Evolutionary conservation across 2,888 invertebrate genomes (phyloP).

Genomic region (Cheiracanthium punctorium): DNA sequence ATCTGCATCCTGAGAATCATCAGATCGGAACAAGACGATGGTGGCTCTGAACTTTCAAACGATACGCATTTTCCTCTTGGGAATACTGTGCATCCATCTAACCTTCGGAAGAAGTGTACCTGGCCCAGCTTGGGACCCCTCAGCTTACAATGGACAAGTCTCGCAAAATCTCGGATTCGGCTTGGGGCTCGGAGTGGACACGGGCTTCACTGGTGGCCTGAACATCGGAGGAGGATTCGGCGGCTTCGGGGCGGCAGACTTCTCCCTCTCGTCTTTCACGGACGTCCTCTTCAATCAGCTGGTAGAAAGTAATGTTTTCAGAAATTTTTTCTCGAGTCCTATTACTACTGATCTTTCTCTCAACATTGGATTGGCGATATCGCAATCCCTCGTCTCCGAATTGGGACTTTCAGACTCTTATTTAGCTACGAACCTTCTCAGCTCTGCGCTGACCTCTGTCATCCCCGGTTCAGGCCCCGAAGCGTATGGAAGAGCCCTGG

Average conservation of each 20-base stretch:
- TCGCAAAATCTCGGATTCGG: too few species aligned
- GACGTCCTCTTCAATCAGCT: neutral
- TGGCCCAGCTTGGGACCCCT: too few species aligned
- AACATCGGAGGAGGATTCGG: too few species aligned
- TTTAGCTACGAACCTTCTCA: neutral
- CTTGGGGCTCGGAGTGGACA: too few species aligned
- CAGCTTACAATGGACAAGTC: too few species aligned
- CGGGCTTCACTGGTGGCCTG: too few species aligned
- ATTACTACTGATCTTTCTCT: neutral
- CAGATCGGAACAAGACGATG: too few species aligned
- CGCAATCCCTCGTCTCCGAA: conserved; percentile 27
- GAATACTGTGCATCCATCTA: too few species aligned
- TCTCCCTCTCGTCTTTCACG: neutral
- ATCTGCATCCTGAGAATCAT: too few species aligned
- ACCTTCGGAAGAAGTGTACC: too few species aligned
- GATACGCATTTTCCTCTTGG: too few species aligned
- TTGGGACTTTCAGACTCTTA: conserved; percentile 18
- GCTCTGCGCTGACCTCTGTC: conserved; percentile 7
- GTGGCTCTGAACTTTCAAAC: too few species aligned
- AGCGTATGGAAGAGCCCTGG: conserved; percentile 18
- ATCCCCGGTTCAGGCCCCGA: conserved; percentile 22
- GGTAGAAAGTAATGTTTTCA: neutral
- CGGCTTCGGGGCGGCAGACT: neutral
- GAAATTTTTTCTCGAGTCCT: neutral
- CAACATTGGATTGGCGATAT: conserved; percentile 12